These are phyloP conservation scores for Acanthurus leucopareius DNA, from an alignment of 2,797 vertebrate species.

Conservation along the genomic window DNA sequence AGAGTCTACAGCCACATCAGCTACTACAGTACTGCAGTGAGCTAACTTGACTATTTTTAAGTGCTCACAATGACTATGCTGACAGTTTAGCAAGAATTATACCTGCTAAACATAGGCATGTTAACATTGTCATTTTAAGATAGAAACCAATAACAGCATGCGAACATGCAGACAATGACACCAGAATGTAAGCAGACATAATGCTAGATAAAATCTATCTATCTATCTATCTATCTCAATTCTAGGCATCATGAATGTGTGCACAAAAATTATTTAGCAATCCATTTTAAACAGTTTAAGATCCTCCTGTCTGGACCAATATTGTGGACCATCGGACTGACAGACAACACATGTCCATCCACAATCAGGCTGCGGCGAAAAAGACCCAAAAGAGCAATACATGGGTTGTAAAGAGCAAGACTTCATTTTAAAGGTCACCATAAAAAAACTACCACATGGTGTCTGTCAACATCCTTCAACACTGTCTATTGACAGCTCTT, in stretches of 20 bases:
- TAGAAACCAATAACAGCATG: neutral
- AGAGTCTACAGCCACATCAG: neutral
- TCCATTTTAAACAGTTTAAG: too few species aligned
- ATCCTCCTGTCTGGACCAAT: too few species aligned
- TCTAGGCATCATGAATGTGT: neutral
- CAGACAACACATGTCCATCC: neutral
- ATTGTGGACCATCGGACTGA: neutral
- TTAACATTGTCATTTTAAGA: neutral
- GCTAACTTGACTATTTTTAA: neutral
- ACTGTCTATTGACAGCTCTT: neutral
- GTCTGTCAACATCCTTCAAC: slow-evolving; percentile 16
- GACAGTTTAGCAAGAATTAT: neutral
- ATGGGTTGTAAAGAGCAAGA: neutral
- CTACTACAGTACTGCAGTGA: neutral
- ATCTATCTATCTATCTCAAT: too few species aligned
- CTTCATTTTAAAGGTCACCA: neutral
- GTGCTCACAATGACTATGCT: neutral
- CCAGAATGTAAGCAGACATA: too few species aligned
- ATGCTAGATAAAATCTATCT: too few species aligned
- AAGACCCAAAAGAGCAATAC: neutral
- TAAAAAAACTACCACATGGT: neutral
- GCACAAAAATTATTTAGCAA: neutral
- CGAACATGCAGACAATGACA: neutral
- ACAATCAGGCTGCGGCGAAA: neutral
- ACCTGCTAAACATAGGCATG: neutral